Conservation (phyloP, 2,888 invertebrate species). For the Cataglyphis cursor region DNA sequence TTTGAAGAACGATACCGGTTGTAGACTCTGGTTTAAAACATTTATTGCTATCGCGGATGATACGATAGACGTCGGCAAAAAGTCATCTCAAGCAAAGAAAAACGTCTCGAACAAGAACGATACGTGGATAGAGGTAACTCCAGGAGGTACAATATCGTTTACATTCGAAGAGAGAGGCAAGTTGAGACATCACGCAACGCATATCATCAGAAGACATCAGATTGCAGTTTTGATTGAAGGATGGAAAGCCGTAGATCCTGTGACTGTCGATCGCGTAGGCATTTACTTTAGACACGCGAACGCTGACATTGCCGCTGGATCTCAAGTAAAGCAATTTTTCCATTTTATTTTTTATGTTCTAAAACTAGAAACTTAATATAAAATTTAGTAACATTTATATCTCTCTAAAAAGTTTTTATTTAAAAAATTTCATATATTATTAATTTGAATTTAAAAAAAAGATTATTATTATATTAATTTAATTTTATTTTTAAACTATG, state of each 20-base stretch:
- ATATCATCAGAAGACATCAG: constrained; percentile 94
- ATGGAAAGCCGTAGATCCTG: constrained; percentile 95
- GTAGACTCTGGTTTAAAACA: constrained; percentile 94
- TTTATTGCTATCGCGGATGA: constrained; percentile 91
- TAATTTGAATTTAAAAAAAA: too few species aligned
- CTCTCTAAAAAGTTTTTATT: too few species aligned
- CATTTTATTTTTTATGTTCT: not conserved
- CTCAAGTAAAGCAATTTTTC: constrained; percentile 67
- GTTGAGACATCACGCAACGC: constrained; percentile 91
- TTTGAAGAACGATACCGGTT: constrained; percentile 96
- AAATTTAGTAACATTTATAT: too few species aligned
- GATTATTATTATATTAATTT: too few species aligned
- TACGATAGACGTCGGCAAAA: constrained; percentile 73
- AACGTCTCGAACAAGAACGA: constrained; percentile 85
- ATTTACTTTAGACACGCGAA: constrained; percentile 94
- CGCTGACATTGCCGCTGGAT: constrained; percentile 75
- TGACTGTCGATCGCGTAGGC: constrained; percentile 98
- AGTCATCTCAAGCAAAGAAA: constrained; percentile 81
- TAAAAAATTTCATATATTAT: too few species aligned
- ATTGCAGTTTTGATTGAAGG: constrained; percentile 96
- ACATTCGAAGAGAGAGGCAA: constrained; percentile 94
- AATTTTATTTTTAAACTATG: too few species aligned
- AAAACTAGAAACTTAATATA: too few species aligned
- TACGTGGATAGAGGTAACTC: constrained; percentile 92
- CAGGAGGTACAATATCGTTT: constrained; percentile 94